These are phyloP conservation scores for Lateolabrax maculatus DNA, from an alignment of 2,797 vertebrate species.

Conservation along the genomic window DNA sequence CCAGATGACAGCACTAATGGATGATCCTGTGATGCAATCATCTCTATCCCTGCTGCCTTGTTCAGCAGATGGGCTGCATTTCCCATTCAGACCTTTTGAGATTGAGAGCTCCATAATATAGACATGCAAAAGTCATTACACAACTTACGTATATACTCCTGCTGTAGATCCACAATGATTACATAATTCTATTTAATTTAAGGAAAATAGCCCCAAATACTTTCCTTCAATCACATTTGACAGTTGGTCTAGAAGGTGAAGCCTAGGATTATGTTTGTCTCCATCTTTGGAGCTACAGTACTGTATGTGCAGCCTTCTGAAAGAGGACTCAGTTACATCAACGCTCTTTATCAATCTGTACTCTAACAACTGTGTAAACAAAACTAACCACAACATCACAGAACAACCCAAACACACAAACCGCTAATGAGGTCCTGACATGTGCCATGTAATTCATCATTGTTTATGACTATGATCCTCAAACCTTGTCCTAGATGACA, in stretches of 20 bases:
- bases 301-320: conserved; percentile 13
- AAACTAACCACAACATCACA: conserved; percentile 55
- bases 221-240: conserved; percentile 75
- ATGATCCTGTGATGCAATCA: conserved; percentile 78
- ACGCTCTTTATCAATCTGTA: conserved; percentile 64
- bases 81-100: conserved; percentile 63
- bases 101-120: conserved; percentile 59
- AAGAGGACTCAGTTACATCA: conserved; percentile 52
- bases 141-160: conserved; percentile 52
- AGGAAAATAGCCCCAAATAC: conserved; percentile 60
- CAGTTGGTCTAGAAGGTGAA: conserved; percentile 62
- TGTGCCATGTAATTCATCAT: conserved; percentile 39
- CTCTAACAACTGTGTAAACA: conserved; percentile 69
- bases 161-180: conserved; percentile 74
- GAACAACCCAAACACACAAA: conserved; percentile 39
- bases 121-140: conserved; percentile 78
- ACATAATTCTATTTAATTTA: conserved; percentile 72
- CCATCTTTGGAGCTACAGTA: conserved; percentile 43
- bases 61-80: conserved; percentile 73
- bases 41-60: conserved; percentile 65
- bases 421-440: conserved; percentile 63
- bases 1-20: conserved; percentile 76
- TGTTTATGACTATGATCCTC: conserved; percentile 46
- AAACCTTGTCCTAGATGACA: conserved; percentile 34
- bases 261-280: conserved; percentile 49